A percentile compares a stretch with the other conserved stretches of the same genome.
phyloP scores from a whole-genome alignment of 2,888 invertebrate species.

The Aleiodes testaceus region DNA sequence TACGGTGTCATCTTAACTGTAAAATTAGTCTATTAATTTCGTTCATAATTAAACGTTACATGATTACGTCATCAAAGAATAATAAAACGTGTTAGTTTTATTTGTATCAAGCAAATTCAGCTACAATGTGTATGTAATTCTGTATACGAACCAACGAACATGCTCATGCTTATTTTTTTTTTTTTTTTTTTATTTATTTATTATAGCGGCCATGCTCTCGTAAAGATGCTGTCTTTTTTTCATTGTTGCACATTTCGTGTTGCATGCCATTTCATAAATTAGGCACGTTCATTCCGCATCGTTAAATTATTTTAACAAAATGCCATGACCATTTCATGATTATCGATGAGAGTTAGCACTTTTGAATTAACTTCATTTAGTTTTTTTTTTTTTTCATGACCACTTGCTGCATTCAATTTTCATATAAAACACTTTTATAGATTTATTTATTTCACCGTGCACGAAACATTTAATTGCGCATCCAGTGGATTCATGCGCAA shows the following conservation, averaged over 20 bases:
- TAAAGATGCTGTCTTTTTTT: conserved; percentile 51
- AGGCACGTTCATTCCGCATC: conserved; percentile 42
- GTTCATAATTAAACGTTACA: conserved; percentile 44
- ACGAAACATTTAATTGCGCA: conserved; percentile 30
- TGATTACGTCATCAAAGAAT: conserved; percentile 6
- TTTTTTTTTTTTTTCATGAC: conserved; percentile 14
- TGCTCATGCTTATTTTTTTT: conserved; percentile 65
- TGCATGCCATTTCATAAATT: conserved; percentile 46
- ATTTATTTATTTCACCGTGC: conserved; percentile 33
- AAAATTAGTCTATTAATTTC: conserved; percentile 53
- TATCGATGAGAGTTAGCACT: conserved; percentile 1
- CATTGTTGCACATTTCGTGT: conserved; percentile 40
- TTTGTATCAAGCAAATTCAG: conserved; percentile 46
- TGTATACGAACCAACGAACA: conserved; percentile 63
- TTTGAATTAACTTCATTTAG: neutral
- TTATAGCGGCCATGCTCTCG: conserved; percentile 66
- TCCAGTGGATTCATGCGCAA: conserved; percentile 39
- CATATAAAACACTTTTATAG: conserved; percentile 27
- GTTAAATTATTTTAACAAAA: conserved; percentile 25
- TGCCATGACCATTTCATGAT: conserved; percentile 2
- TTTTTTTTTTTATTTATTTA: conserved; percentile 25
- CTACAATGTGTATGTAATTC: conserved; percentile 44
- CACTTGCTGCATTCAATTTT: conserved; percentile 48
- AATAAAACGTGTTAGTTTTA: neutral
- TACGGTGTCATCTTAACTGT: conserved; percentile 89